Conservation (phyloP, 1,140 invertebrate genomes). For the Drosophila rhopaloa region DNA sequence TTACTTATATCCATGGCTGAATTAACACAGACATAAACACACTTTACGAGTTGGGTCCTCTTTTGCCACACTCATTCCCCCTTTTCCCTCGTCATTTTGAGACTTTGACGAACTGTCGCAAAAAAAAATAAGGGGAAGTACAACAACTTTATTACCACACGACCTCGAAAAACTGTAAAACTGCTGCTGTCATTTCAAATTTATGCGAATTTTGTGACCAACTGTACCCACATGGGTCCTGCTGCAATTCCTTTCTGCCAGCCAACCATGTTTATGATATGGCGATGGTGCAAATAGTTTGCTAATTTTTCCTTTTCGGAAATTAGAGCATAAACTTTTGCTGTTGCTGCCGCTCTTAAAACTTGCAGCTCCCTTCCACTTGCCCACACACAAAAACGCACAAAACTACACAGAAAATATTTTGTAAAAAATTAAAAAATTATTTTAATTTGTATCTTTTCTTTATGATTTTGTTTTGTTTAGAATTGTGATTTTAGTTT, state of each 20-base stretch:
- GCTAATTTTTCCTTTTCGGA: constrained; percentile 82
- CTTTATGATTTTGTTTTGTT: no score
- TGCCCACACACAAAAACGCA: constrained; percentile 12
- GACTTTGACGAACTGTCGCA: constrained; percentile 42
- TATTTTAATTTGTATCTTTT: no score
- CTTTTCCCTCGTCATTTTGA: constrained; percentile 22
- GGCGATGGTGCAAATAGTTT: constrained; percentile 80
- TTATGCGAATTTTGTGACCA: constrained; percentile 80
- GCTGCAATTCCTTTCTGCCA: constrained; percentile 45
- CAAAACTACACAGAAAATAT: not conserved
- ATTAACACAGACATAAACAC: constrained; percentile 45
- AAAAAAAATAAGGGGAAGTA: constrained; percentile 8
- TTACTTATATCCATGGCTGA: not conserved
- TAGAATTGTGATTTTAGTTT: no score
- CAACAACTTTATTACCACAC: constrained; percentile 69
- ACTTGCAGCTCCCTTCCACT: constrained; percentile 33
- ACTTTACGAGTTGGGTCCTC: constrained; percentile 53
- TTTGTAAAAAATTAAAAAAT: no score
- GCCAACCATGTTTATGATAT: constrained; percentile 72
- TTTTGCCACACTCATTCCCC: not conserved
- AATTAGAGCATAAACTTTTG: constrained; percentile 80
- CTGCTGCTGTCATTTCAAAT: constrained; percentile 79
- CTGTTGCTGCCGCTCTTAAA: constrained; percentile 61
- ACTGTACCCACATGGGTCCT: constrained; percentile 40
- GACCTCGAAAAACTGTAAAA: constrained; percentile 80